These are phyloP conservation scores for Polymixis lichenea DNA, from an alignment of 2,888 invertebrate species.

Conservation along the genomic window DNA sequence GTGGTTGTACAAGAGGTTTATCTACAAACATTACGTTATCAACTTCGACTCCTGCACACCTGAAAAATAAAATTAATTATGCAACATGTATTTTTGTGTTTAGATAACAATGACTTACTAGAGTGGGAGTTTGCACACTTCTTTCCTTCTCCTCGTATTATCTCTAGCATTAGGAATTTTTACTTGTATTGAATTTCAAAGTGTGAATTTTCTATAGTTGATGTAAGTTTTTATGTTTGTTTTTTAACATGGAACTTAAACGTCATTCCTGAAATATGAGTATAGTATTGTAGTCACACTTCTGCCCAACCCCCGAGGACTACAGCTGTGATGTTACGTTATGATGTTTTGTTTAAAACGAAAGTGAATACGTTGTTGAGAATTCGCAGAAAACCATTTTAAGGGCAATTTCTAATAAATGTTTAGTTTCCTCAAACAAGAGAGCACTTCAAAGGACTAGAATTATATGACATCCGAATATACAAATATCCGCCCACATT, in stretches of 20 bases:
- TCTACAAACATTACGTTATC: conserved; percentile 67
- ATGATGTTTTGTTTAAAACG: background rate
- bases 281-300: no score
- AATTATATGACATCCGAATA: conserved; percentile 12
- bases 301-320: no score
- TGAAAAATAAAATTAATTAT: conserved; percentile 31
- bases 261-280: background rate
- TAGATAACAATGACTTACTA: background rate
- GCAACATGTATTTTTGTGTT: background rate
- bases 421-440: conserved; percentile 5
- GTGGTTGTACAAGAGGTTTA: conserved; percentile 55
- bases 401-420: conserved; percentile 13
- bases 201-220: no score
- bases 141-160: background rate
- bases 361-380: background rate
- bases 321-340: background rate
- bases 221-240: no score
- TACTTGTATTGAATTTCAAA: no score
- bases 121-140: background rate
- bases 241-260: background rate
- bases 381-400: conserved; percentile 7
- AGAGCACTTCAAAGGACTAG: conserved; percentile 32
- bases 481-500: conserved; percentile 4
- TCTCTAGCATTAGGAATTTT: background rate
- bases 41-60: conserved; percentile 73